Conservation (phyloP, 1,140 invertebrate species). For the Neotoxoptera formosana region DNA sequence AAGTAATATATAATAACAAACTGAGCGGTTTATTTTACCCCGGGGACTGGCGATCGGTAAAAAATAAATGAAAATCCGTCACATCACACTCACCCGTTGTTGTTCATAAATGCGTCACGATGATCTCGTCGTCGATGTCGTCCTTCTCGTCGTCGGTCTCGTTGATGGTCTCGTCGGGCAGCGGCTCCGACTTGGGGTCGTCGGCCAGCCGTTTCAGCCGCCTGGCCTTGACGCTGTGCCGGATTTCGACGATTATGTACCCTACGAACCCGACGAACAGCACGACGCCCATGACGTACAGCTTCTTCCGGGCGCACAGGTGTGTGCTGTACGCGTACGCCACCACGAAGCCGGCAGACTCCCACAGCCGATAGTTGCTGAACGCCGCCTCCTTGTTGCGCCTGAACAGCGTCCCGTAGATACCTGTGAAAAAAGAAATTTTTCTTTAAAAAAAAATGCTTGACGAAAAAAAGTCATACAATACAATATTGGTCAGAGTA, state of each 20-base stretch:
- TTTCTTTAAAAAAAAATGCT: neutral
- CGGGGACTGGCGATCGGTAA: too few species aligned
- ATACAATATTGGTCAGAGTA: too few species aligned
- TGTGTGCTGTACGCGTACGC: slow-evolving; percentile 89
- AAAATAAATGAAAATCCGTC: neutral
- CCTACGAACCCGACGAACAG: slow-evolving; percentile 80
- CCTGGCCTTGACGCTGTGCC: slow-evolving; percentile 74
- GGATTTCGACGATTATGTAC: slow-evolving; percentile 83
- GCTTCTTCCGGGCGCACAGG: slow-evolving; percentile 84
- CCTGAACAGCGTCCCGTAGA: slow-evolving; percentile 91
- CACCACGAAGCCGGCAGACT: slow-evolving; percentile 90
- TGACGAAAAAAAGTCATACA: too few species aligned
- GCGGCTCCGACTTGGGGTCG: slow-evolving; percentile 72
- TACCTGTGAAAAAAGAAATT: slow-evolving; percentile 70
- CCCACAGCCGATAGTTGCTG: slow-evolving; percentile 95
- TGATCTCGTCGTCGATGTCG: slow-evolving; percentile 84
- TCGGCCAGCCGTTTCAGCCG: slow-evolving; percentile 73
- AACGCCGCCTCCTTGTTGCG: slow-evolving; percentile 95
- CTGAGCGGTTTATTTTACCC: neutral
- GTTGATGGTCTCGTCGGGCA: slow-evolving; percentile 66
- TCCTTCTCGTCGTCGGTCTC: slow-evolving; percentile 84
- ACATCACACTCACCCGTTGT: neutral
- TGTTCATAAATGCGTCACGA: slow-evolving; percentile 79
- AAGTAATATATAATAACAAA: neutral
- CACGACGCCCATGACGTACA: slow-evolving; percentile 85